These are phyloP conservation scores for Cyprinella venusta DNA, from an alignment of 2,797 vertebrate species.

Conservation along the genomic window DNA sequence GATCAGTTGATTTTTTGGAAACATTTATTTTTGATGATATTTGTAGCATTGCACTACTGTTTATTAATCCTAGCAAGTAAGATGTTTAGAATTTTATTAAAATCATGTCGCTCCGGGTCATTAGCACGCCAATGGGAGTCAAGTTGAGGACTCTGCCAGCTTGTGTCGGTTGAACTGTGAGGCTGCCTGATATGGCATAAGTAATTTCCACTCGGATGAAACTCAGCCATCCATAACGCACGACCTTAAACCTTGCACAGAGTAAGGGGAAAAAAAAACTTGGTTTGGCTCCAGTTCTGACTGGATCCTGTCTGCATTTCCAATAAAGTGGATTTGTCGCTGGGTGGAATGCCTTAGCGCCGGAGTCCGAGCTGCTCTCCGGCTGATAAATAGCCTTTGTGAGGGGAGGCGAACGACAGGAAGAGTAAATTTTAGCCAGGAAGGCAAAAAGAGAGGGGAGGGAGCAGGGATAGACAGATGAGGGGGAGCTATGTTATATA, in stretches of 20 bases:
- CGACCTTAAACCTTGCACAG: slow-evolving; percentile 51
- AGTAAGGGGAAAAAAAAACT: not conserved
- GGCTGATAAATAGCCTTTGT: slow-evolving; percentile 63
- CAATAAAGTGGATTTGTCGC: slow-evolving; percentile 63
- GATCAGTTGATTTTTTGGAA: slow-evolving; percentile 5
- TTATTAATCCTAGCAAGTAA: slow-evolving; percentile 1
- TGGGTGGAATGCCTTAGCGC: slow-evolving; percentile 53
- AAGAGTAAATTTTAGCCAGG: slow-evolving; percentile 61
- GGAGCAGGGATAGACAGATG: slow-evolving; percentile 34
- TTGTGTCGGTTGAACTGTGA: slow-evolving; percentile 13
- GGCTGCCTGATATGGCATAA: slow-evolving; percentile 58
- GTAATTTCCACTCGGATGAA: slow-evolving; percentile 65
- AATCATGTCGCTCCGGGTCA: not conserved
- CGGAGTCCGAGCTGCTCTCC: slow-evolving; percentile 42
- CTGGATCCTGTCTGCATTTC: slow-evolving; percentile 61
- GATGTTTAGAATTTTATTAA: slow-evolving; percentile 4
- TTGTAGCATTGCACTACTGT: not conserved
- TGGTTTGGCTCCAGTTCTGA: slow-evolving; percentile 48
- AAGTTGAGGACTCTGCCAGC: slow-evolving; percentile 31
- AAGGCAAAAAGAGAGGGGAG: slow-evolving; percentile 45
- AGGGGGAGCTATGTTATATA: slow-evolving; percentile 42
- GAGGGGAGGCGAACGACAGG: slow-evolving; percentile 59
- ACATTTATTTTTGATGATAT: not conserved
- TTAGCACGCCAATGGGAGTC: slow-evolving; percentile 4
- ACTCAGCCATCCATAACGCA: slow-evolving; percentile 59